Evolutionary conservation across 1,140 invertebrate genomes (phyloP).

Genomic region (Musca vetustissima): DNA sequence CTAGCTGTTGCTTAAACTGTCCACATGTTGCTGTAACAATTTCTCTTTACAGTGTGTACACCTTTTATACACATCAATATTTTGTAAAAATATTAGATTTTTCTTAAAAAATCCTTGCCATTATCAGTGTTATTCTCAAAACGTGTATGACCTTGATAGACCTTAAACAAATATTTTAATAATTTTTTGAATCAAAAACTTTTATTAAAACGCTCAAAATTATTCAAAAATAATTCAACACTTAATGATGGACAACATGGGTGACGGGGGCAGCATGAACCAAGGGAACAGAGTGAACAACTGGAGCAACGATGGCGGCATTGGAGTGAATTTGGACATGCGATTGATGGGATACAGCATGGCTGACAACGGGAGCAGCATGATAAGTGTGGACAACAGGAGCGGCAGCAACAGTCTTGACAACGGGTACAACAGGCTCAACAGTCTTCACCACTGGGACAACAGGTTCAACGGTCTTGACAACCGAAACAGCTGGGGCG

Average conservation of each 20-base stretch:
- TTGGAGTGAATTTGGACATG: slow-evolving; percentile 16
- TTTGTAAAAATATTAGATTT: too few relatives aligned
- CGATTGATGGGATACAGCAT: slow-evolving; percentile 13
- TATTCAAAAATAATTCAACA: too few relatives aligned
- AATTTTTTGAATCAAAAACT: too few relatives aligned
- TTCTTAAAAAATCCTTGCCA: too few relatives aligned
- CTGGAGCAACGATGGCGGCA: background rate
- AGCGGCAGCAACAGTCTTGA: slow-evolving; percentile 15
- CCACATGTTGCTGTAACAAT: too few relatives aligned
- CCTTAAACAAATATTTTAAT: too few relatives aligned
- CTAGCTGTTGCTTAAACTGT: too few relatives aligned
- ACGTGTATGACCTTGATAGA: too few relatives aligned
- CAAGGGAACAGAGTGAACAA: background rate
- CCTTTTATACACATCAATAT: too few relatives aligned
- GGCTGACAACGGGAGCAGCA: background rate
- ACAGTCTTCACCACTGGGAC: slow-evolving; percentile 38
- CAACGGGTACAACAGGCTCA: slow-evolving; percentile 9
- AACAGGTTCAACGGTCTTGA: slow-evolving; percentile 18
- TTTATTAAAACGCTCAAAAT: slow-evolving; percentile 21
- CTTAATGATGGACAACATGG: slow-evolving; percentile 12
- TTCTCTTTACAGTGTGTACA: too few relatives aligned
- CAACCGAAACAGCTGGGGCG: slow-evolving; percentile 7
- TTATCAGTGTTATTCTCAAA: too few relatives aligned
- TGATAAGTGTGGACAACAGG: slow-evolving; percentile 46
- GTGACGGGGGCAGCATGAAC: slow-evolving; percentile 9